These are phyloP conservation scores for Crotophaga sulcirostris DNA, from an alignment of 2,113 vertebrate genomes.

Conservation along the genomic window DNA sequence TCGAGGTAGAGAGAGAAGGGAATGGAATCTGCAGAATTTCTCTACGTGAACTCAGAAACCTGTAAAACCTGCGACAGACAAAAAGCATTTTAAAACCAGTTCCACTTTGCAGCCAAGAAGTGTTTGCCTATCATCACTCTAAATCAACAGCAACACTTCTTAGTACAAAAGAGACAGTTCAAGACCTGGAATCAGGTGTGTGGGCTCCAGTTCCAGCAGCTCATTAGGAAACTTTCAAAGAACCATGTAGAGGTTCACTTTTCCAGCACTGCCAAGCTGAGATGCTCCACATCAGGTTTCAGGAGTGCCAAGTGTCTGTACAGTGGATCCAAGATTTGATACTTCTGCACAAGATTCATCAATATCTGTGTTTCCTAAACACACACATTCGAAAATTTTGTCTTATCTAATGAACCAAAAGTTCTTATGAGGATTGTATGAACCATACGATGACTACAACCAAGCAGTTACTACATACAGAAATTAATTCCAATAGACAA, in stretches of 20 bases:
- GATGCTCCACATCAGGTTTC: background rate
- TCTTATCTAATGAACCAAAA: background rate
- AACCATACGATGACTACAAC: background rate
- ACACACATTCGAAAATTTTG: background rate
- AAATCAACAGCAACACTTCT: background rate
- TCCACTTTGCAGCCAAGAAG: background rate
- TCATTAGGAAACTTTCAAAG: background rate
- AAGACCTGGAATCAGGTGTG: background rate
- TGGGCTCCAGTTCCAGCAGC: background rate
- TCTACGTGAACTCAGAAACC: background rate
- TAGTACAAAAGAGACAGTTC: background rate
- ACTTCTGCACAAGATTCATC: background rate
- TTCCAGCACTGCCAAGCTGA: background rate
- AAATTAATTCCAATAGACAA: background rate
- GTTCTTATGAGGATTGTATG: background rate
- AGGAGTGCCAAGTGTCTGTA: background rate
- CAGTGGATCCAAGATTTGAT: background rate
- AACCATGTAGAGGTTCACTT: background rate
- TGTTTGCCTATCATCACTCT: background rate
- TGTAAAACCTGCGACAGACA: background rate
- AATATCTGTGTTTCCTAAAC: background rate
- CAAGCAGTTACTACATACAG: background rate
- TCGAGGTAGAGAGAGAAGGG: background rate
- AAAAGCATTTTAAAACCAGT: background rate
- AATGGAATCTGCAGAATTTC: background rate